Conservation (phyloP, 2,888 invertebrate genomes). For the Periphyllus acericola region DNA sequence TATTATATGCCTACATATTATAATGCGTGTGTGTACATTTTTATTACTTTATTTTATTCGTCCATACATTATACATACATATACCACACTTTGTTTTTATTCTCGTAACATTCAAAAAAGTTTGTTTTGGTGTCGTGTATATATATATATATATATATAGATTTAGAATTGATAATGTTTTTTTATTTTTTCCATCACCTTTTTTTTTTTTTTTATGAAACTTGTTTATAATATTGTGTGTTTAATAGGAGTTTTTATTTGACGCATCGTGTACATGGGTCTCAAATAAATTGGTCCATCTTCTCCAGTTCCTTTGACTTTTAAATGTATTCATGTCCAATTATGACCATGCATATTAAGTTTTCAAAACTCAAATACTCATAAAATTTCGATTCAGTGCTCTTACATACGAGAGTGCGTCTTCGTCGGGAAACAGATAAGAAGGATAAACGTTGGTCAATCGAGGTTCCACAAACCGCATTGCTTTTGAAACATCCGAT, state of each 20-base stretch:
- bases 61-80: background rate
- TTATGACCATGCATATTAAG: constrained; percentile 6
- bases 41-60: constrained; percentile 37
- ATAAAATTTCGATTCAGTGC: constrained; percentile 32
- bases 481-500: background rate
- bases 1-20: too few species aligned
- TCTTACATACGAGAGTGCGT: background rate
- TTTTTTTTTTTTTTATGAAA: constrained; percentile 23
- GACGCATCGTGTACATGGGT: background rate
- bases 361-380: constrained; percentile 4
- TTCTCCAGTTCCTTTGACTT: constrained; percentile 7
- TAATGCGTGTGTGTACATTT: background rate
- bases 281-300: constrained; percentile 40
- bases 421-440: background rate
- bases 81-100: background rate
- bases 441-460: constrained; percentile 15
- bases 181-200: constrained; percentile 22
- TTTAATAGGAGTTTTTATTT: constrained; percentile 31
- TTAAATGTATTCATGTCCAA: constrained; percentile 10
- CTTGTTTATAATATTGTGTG: constrained; percentile 9
- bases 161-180: constrained; percentile 48
- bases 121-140: constrained; percentile 12
- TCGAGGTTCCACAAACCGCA: constrained; percentile 19
- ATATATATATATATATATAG: too few species aligned
- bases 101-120: constrained; percentile 14